A percentile compares a stretch with the other conserved stretches of the same genome.
Evolutionary conservation across 2,888 invertebrate genomes (phyloP).

Genomic region (Ochropacha duplaris): DNA sequence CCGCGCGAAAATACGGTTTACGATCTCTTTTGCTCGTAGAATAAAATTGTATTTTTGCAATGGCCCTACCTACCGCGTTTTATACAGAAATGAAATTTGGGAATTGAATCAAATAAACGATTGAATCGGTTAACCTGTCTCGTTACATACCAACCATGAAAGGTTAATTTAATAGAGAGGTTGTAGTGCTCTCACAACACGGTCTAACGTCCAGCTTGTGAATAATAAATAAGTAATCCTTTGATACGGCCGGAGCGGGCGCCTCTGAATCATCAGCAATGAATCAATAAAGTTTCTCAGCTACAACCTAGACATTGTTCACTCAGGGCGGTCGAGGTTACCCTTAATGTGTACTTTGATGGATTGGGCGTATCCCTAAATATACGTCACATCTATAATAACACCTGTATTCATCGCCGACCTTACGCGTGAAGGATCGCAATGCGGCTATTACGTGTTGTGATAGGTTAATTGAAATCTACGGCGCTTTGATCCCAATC

Average conservation of each 20-base stretch:
- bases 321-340: background rate
- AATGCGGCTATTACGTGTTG: constrained; percentile 13
- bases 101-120: constrained; percentile 26
- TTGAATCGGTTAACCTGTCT: constrained; percentile 33
- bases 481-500: constrained; percentile 4
- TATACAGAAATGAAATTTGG: constrained; percentile 14
- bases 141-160: constrained; percentile 28
- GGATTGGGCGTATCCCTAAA: constrained; percentile 12
- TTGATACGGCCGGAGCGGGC: constrained; percentile 15
- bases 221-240: constrained; percentile 33
- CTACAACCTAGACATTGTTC: constrained; percentile 19
- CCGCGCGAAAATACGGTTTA: constrained; percentile 8
- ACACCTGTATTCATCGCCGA: background rate
- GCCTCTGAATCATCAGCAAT: constrained; percentile 20
- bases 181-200: constrained; percentile 16
- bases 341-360: constrained; percentile 15
- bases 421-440: constrained; percentile 2
- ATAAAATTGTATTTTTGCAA: constrained; percentile 10
- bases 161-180: constrained; percentile 27
- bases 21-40: constrained; percentile 9
- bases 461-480: constrained; percentile 32
- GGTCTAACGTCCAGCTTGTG: constrained; percentile 17
- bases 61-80: background rate
- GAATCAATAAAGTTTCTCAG: constrained; percentile 23
- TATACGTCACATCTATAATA: background rate